Evolutionary conservation across 2,888 invertebrate species (phyloP), one percentile per base, ranked within the genome.

Genomic region (Oligia latruncula): DNA sequence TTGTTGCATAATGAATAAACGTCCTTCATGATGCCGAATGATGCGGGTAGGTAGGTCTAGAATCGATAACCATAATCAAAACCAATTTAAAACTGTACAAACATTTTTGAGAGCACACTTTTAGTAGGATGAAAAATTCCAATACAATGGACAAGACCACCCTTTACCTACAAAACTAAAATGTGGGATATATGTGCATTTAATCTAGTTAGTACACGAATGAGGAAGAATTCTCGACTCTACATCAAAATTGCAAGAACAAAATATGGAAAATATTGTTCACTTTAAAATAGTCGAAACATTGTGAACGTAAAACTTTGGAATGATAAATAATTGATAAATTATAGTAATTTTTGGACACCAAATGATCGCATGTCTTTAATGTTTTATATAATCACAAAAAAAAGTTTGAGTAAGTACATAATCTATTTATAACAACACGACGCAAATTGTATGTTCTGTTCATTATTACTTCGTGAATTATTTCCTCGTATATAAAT

Each of bases 401-500:
- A 83, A 73, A 58, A 78, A 65, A 6, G 1, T 43, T 49, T n/a
- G 6, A 9, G 40, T 40, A 58, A 64, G 6, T 80, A 65, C 40
- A 17, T 70, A 65, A 83, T 64, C 6, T 83, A n/a, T 68, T 75
- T 60, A 60, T 64, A 80, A 82, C 58, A 60, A 83, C 46, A 35
- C 55, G 29, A 40, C 40, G 55, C 60, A 83, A 73, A 74, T 74
- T 80, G 71, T 52, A 67, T 74, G 52, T 64, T 78, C 35, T 17
- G 66, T 64, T 79, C 64, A 67, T 58, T 66, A 40, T 71, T 71
- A 67, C 52, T 72, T 55, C 64, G 40, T 55, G 55, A 65, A 64
- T 35, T 78, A 62, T 83, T 80, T 83, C 83, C 84, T 83, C 17
- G 40, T 80, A 11, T 23, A 43, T 23, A 46, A 64, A 58, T 13